Conservation (phyloP, 2,888 invertebrate genomes). For the Pantelozetes paolii region DNA sequence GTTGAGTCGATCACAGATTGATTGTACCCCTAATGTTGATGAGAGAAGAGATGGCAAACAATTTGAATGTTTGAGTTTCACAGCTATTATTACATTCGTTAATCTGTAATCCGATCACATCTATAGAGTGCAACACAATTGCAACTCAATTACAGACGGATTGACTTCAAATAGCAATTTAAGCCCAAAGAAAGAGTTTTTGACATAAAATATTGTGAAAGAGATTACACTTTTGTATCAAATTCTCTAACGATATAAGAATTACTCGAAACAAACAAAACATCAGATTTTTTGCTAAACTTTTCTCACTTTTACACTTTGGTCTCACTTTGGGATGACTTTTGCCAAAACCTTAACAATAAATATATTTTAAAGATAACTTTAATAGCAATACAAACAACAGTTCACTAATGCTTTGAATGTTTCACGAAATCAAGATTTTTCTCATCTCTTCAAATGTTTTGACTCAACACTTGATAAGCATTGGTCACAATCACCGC, state of each 20-base stretch:
- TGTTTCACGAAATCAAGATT: conserved; percentile 18
- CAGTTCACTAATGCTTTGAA: background rate
- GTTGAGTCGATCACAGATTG: conserved; percentile 17
- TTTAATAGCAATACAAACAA: background rate
- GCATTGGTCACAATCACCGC: background rate
- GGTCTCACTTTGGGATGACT: too few species aligned
- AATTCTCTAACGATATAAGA: conserved; percentile 29
- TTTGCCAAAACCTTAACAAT: background rate
- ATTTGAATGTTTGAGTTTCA: conserved; percentile 12
- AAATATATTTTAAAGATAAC: conserved; percentile 19
- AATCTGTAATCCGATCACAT: conserved; percentile 35
- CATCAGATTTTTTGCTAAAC: conserved; percentile 28
- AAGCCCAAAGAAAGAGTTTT: conserved; percentile 26
- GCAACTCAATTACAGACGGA: conserved; percentile 32
- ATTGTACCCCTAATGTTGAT: background rate
- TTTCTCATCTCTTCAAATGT: background rate
- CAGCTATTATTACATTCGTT: conserved; percentile 14
- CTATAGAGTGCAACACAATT: conserved; percentile 20
- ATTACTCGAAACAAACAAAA: conserved; percentile 15
- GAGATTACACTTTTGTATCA: conserved; percentile 10
- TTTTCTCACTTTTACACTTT: background rate
- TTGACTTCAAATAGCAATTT: conserved; percentile 36
- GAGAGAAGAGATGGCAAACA: background rate
- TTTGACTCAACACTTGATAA: background rate
- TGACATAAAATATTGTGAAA: conserved; percentile 28